These are phyloP conservation scores for Lucilia sericata DNA, from an alignment of 1,140 invertebrate genomes.

Conservation along the genomic window DNA sequence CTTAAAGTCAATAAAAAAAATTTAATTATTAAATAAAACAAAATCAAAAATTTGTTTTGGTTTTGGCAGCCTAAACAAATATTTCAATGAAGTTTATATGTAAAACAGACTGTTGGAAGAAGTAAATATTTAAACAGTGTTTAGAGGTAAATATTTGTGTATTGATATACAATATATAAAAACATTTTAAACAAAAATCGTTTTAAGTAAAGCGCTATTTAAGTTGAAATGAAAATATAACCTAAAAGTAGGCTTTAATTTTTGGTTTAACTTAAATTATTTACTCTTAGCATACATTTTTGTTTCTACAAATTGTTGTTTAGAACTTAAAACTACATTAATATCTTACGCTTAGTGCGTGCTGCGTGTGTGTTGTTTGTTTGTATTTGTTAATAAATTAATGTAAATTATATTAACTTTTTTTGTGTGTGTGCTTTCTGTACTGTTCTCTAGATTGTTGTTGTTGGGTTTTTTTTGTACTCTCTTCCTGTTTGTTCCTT, in stretches of 20 bases:
- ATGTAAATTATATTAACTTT: constrained; percentile 17
- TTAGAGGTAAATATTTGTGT: neutral
- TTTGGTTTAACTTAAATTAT: no score
- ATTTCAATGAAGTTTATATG: neutral
- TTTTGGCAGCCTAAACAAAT: neutral
- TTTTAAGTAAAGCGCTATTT: no score
- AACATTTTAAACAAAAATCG: no score
- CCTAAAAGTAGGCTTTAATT: no score
- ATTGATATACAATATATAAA: no score
- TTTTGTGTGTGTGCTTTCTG: neutral
- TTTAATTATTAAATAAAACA: neutral
- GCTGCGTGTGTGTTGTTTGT: neutral
- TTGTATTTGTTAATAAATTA: constrained; percentile 7
- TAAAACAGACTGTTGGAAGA: neutral
- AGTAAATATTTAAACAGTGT: neutral
- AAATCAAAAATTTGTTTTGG: neutral
- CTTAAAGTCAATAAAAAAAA: neutral
- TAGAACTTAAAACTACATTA: neutral
- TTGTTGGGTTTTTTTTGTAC: no score
- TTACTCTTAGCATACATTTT: neutral
- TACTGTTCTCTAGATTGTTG: neutral
- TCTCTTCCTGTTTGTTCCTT: neutral
- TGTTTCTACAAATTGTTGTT: neutral
- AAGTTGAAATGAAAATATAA: no score
- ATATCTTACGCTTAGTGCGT: neutral